Evolutionary conservation across 2,888 invertebrate genomes (phyloP), one percentile per base, ranked within the genome.

Genomic region (Marronus borbonicus): DNA sequence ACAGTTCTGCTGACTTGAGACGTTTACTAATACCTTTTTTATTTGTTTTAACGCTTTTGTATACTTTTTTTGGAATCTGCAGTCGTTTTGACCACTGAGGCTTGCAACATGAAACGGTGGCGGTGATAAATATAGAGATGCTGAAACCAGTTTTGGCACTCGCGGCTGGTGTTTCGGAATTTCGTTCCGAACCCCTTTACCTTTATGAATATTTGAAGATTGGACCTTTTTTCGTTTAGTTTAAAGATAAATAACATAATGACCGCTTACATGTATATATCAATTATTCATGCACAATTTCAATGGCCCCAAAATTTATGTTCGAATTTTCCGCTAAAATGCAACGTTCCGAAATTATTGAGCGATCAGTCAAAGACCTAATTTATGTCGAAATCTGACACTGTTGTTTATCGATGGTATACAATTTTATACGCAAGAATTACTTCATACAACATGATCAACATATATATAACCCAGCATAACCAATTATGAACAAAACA

Each of bases 51-150:
- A 17, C 76, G 39, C 62, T 79, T 76, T 49, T 60, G 20, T 68
- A 4, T 20, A 44, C 70, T 78, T 78, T 81, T 80, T 81, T 81
- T 76, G 77, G 80, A 81, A 82, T 81, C 81, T 80, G 79, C 39
- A 81, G 80, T 82, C 82, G 81, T 81, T 83, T 82, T 80, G 81
- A 80, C 81, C 81, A 81, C 80, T 82, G 81, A 80, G 81, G 82
- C 81, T 81, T 82, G 83, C 82, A 83, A 83, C 82, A 81, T 81
- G 82, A 83, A 83, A 83, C 83, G 81, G 83, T 83, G 83, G 83
- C 83, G 81, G 83, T 81, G 81, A 83, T 83, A 83, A 83, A 83
- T 83, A 74, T 74, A 74, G 80, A 60, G 72, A 81, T 80, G 82
- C 79, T 82, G 81, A 81, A 84, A 84, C 84, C 83, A 83, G 84